Base-by-base conservation (phyloP, 2,797 vertebrate species). In the Dendrocincla tyrannina region DNA sequence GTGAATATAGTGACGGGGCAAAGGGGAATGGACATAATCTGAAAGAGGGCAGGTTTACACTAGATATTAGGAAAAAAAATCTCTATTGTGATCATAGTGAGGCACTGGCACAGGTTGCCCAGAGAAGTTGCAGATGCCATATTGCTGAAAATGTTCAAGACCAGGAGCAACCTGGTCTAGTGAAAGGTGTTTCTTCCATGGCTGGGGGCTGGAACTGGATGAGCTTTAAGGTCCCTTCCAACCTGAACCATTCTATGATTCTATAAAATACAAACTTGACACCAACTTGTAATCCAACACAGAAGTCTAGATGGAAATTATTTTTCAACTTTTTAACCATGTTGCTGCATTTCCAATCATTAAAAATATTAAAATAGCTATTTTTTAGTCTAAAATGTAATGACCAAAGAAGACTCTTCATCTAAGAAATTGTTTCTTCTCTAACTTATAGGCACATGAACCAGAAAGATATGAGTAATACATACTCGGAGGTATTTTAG, bases 341-440 rank as follows among this genome's bases (percentile, higher is more conserved):
- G 64, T 25, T 8, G 2, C 11, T 87, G 11, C 20, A 63, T 50
- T 88, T 68, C 4, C 24, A 10, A 32, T 44, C 1, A 56, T 39
- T 5, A 11, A 47, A 53, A 80, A 49, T 42, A 12, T 5, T 37
- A 19, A n/a, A n/a, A 2, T 1, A 1, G 0, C 10, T 27, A 19
- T 24, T 63, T 86, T 6, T 68, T 60, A 60, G 13, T 33, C 33
- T 72, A 37, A 83, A 92, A 68, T 28, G 23, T 64, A 77, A 55
- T 35, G 11, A 46, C 6, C 0, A 9, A 84, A 46, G 60, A 3
- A 81, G 46, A 24, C 25, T 27, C 33, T 86, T 76, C 10, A 64
- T 33, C 37, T 69, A 70, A 58, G 17, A 76, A 55, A 32, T 56
- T 19, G 49, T 44, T 73, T 74, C 8, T 81, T 84, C 20, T 67